These are phyloP conservation scores for Tetrax tetrax DNA, from an alignment of 2,113 vertebrate species.

Conservation along the genomic window DNA sequence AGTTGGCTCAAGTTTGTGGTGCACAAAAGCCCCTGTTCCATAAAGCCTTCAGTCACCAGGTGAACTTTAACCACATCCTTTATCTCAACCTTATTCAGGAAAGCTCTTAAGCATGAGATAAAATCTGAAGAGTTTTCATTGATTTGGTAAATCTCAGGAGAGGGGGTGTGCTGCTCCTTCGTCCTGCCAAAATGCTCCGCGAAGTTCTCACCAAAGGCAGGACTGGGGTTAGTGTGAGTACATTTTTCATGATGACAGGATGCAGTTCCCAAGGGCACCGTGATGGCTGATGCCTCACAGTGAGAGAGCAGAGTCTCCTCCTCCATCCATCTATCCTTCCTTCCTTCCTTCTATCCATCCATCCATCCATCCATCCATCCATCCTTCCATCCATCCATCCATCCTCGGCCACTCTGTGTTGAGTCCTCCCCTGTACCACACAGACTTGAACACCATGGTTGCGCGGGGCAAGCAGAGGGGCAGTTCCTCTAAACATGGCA, in stretches of 20 bases:
- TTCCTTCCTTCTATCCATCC: background rate
- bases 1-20: background rate
- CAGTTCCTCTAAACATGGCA: background rate
- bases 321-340: background rate
- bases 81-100: background rate
- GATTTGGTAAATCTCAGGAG: background rate
- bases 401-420: background rate
- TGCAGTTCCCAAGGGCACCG: background rate
- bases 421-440: background rate
- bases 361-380: background rate
- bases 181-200: fast-evolving
- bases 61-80: background rate
- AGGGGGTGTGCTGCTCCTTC: background rate
- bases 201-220: background rate
- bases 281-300: background rate
- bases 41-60: background rate
- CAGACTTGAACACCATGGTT: background rate
- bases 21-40: background rate
- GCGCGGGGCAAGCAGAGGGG: background rate
- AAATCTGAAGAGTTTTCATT: background rate
- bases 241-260: fast-evolving
- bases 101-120: background rate
- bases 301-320: background rate
- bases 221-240: fast-evolving
- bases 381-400: background rate